These are phyloP conservation scores for Silurus lanzhouensis DNA, from an alignment of 2,797 vertebrate species.

Conservation along the genomic window DNA sequence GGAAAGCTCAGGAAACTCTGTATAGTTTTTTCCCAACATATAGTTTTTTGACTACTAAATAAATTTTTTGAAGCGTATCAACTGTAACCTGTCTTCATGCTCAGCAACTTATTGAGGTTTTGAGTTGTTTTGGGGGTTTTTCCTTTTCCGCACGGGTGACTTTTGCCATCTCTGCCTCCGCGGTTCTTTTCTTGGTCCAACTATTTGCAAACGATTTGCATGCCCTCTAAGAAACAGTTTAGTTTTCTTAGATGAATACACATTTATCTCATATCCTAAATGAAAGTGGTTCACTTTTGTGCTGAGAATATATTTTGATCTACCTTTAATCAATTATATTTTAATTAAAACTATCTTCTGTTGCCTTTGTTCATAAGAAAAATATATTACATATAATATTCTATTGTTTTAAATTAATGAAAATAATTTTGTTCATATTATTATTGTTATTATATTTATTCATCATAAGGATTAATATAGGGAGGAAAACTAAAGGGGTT, in stretches of 20 bases:
- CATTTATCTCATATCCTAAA: background rate
- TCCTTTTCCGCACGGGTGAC: slow-evolving; percentile 2
- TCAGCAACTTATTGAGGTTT: background rate
- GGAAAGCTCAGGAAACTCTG: background rate
- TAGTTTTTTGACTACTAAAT: background rate
- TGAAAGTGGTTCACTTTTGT: too few relatives aligned
- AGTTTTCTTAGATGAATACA: background rate
- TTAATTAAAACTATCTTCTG: background rate
- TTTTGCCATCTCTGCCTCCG: background rate
- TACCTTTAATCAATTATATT: background rate
- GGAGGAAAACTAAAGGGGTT: background rate
- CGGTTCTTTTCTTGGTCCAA: background rate
- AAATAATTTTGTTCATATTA: background rate
- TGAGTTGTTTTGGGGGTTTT: background rate
- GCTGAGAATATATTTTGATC: background rate
- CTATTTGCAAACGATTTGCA: background rate
- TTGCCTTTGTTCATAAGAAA: background rate
- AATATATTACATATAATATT: background rate
- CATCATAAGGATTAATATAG: background rate
- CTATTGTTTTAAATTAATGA: background rate
- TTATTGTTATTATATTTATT: background rate
- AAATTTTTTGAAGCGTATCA: too few relatives aligned
- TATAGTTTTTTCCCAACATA: background rate
- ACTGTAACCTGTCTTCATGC: background rate
- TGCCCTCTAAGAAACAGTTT: background rate